Conservation (phyloP, 1,140 invertebrate species). For the Phocides pigmalion region DNA sequence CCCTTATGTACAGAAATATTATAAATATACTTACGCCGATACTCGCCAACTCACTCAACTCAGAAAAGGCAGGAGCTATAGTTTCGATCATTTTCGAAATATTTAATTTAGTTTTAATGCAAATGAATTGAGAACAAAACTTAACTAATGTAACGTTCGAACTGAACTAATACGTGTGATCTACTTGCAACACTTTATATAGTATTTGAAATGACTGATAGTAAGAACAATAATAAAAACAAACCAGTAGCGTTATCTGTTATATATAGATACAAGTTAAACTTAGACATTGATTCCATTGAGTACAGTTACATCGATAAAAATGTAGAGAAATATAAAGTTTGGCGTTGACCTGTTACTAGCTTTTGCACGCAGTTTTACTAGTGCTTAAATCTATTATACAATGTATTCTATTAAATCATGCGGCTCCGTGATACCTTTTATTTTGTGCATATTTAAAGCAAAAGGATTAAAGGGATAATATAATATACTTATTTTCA, state of each 20-base stretch:
- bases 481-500: too few relatives aligned
- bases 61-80: slow-evolving; percentile 40
- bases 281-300: slow-evolving; percentile 18
- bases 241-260: slow-evolving; percentile 21
- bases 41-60: slow-evolving; percentile 44
- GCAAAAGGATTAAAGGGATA: too few relatives aligned
- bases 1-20: too few relatives aligned
- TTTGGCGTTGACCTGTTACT: too few relatives aligned
- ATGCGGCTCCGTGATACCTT: too few relatives aligned
- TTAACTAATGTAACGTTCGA: slow-evolving; percentile 1
- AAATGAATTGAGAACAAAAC: background rate
- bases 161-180: slow-evolving; percentile 16
- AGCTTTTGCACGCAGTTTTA: too few relatives aligned
- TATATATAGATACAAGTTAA: slow-evolving; percentile 23
- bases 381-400: too few relatives aligned
- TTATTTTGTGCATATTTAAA: too few relatives aligned
- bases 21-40: slow-evolving; percentile 33
- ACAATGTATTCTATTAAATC: too few relatives aligned
- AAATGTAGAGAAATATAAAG: background rate
- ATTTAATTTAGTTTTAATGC: background rate
- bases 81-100: slow-evolving; percentile 41
- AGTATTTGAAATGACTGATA: slow-evolving; percentile 35
- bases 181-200: slow-evolving; percentile 30
- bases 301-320: slow-evolving; percentile 19
- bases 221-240: slow-evolving; percentile 36